These are phyloP conservation scores for Lasius fuliginosus DNA, from an alignment of 2,888 invertebrate species.

Conservation along the genomic window DNA sequence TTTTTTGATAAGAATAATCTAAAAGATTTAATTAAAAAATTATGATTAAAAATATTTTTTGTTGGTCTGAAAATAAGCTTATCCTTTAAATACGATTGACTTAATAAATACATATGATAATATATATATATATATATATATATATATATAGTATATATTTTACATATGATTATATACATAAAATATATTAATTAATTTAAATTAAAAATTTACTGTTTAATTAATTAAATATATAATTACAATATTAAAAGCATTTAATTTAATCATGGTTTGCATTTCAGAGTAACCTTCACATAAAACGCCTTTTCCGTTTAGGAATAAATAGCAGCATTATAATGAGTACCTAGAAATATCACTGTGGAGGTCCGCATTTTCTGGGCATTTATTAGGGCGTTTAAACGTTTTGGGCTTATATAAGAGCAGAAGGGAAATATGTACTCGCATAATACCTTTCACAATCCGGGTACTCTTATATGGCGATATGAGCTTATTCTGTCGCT, in stretches of 20 bases:
- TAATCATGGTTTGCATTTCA: not conserved
- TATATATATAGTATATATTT: not conserved
- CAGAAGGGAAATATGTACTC: not conserved
- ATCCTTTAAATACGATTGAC: not conserved
- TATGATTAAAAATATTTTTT: not conserved
- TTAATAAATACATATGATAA: not conserved
- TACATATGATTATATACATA: not conserved
- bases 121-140: not conserved
- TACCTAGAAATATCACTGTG: not conserved
- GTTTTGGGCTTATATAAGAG: not conserved
- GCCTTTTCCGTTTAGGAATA: not conserved
- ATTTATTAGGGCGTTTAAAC: slow-evolving; percentile 25
- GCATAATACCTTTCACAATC: slow-evolving; percentile 3
- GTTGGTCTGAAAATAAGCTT: not conserved
- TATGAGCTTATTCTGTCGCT: slow-evolving; percentile 20
- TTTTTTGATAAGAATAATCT: not conserved
- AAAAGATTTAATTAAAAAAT: not conserved
- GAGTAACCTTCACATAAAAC: not conserved
- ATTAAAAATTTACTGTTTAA: not conserved
- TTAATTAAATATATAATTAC: not conserved
- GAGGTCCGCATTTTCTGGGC: not conserved
- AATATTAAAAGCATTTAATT: not conserved
- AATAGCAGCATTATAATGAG: not conserved
- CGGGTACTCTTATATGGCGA: not conserved
- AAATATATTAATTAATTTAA: not conserved